A percentile compares a stretch with the other conserved stretches of the same genome.
Evolutionary conservation across 2,888 invertebrate genomes (phyloP).

Genomic region (Iselma pallidipennis): DNA sequence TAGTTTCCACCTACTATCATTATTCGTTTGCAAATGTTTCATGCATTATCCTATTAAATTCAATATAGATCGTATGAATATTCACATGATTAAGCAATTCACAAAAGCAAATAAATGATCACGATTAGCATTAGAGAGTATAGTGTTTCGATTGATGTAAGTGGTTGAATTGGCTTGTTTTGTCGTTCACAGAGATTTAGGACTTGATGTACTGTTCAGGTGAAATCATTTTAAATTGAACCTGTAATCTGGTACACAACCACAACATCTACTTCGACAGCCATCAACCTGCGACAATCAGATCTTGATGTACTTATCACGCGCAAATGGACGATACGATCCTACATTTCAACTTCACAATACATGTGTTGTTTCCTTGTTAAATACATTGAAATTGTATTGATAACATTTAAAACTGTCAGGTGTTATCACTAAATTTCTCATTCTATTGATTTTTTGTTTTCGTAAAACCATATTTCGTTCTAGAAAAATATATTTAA

Average conservation of each 20-base stretch:
- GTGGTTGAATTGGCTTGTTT: constrained; percentile 14
- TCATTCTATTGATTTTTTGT: no score
- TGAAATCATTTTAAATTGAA: neutral
- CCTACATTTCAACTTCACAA: neutral
- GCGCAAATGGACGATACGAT: neutral
- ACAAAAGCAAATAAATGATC: neutral
- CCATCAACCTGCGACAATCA: no score
- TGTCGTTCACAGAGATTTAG: constrained; percentile 2
- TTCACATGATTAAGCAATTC: neutral
- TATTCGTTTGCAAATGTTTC: no score
- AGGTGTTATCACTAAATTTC: no score
- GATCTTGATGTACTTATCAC: neutral
- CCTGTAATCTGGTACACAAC: neutral
- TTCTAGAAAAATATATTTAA: no score
- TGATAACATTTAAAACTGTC: no score
- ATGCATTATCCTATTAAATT: neutral
- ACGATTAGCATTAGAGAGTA: constrained; percentile 15
- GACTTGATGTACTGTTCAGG: neutral
- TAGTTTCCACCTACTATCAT: no score
- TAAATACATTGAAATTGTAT: no score
- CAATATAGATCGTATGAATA: neutral
- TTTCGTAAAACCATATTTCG: no score
- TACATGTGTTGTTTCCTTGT: no score
- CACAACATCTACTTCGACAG: neutral
- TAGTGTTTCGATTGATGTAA: constrained; percentile 8